Evolutionary conservation across 2,888 invertebrate species (phyloP), one percentile per base, ranked within the genome.

Genomic region (Leptopterna dolabrata): DNA sequence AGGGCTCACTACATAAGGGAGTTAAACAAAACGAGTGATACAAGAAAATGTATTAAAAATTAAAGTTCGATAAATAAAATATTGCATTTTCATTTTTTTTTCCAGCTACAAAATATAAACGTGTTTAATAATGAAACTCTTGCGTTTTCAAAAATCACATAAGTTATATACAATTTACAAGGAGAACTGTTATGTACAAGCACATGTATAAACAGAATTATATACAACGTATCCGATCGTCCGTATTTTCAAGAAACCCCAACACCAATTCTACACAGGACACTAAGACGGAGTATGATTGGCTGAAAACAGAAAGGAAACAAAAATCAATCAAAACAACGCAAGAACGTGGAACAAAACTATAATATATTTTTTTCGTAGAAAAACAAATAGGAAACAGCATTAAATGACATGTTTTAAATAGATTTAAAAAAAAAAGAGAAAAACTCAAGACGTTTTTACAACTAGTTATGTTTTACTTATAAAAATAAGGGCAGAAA

Each of bases 401-500:
- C 63, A 63, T 11, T 63, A 36, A 63, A 63, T 24, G 11, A 63
- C 63, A 47, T 1, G n/a, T 16, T 24, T 63, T 63, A 63, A 19
- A 36, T 4, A 2, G 36, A 36, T 27, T 24, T 63, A 24, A 19
- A 63, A 19, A 6, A 11, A 24, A 19, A 63, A 24, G 13, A 24
- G 7, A 24, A 63, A 24, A 24, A 24, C 24, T 63, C 27, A 6
- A 63, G 11, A 55, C 16, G 16, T n/a, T 55, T 63, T 19, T 27
- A 24, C 3, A 63, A 24, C 24, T 63, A 24, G 19, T n/a, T 2
- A 4, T 16, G 24, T 6, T 63, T 63, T 36, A 45, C 78, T 78
- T 78, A 78, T 43, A 78, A 78, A 78, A 78, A 78, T 78, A 78
- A 78, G 78, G 78, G 78, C 45, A 45, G 45, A 78, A 78, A 45